Evolutionary conservation across 2,797 vertebrate genomes (phyloP), one percentile per base, ranked within the genome.

Genomic region (Tiaroga cobitis): DNA sequence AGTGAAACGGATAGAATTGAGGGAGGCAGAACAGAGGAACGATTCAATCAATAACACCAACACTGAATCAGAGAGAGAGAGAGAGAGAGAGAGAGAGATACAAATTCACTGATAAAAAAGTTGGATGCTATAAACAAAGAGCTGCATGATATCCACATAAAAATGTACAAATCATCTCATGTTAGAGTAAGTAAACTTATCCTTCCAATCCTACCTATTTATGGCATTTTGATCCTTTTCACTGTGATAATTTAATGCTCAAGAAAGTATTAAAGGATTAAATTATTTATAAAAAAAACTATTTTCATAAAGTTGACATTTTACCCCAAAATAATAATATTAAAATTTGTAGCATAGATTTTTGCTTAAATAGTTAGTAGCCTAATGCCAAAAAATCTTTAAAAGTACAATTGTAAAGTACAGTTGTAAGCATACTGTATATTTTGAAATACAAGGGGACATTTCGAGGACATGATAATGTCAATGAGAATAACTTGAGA

Each of bases 21-120:
- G 91, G 92, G 89, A 94, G 92, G 93, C 93, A 94, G 93, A 94
- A 92, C 88, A 95, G 93, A 95, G 94, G 94, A 95, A 94, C 90
- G 88, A 89, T 95, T 94, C 92, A 95, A 95, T 96, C 94, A 95
- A 96, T 96, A 96, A 95, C 91, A 94, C 93, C 92, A 94, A 95
- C 94, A 94, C 91, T 49, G 81, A 85, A 83, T 82, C 86, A 88
- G 80, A 81, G 84, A 69, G 41, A 81, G 49, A 37, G 26, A 70
- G 46, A 63, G 49, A 80, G 46, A 46, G n/a, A 69, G 54, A 43
- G 77, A 67, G 34, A 34, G 15, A 21, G 82, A 32, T 32, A 41
- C 41, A 24, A 39, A 26, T 7, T n/a, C 9, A 74, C 46, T 63
- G 68, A 32, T 67, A 63, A 37, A 61, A 21, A 67, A 84, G 43